Evolutionary conservation across 2,797 vertebrate species (phyloP), one percentile per base, ranked within the genome.

Genomic region (Lagodon rhomboides): DNA sequence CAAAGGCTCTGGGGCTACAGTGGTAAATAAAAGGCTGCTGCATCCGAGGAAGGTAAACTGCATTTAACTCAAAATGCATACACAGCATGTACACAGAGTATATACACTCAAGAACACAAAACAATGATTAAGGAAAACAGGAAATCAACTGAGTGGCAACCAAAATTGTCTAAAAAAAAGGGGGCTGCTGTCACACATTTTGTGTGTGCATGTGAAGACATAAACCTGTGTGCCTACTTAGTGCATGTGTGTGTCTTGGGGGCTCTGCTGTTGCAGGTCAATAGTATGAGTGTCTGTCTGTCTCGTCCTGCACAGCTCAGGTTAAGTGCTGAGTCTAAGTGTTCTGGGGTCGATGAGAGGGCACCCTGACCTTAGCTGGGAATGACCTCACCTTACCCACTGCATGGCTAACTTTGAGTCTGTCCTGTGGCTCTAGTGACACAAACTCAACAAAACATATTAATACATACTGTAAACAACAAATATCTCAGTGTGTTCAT

Each of bases 231-330:
- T 23, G 16, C 11, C 22, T 77, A 68, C 72, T 76, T 59, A 60
- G 82, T 77, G 78, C 61, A 41, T 65, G 68, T 74, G 64, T 68
- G 25, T 59, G 85, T 90, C 87, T 83, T 80, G 76, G 83, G 87
- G 87, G 76, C 76, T 85, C 83, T 90, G 88, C 85, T 84, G 90
- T 83, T 87, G 88, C 85, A 77, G 87, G 92, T 95, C 94, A 94
- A 95, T 94, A 94, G 86, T 46, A 16, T 49, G 68, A 90, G 88
- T 83, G 86, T 91, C 83, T 89, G 86, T 88, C 89, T 91, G 92
- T 92, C 90, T 92, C 70, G 43, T 82, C 86, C 79, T 80, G 66
- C 68, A 86, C 79, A 79, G 87, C 85, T 90, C 82, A 75, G 86
- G 87, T 88, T 90, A 85, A 91, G 87, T 85, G 92, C 85, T 77